A percentile compares a stretch with the other conserved stretches of the same genome.
phyloP scores from a whole-genome alignment of 2,888 invertebrate genomes.

The Pycnomerus fuliginosus region DNA sequence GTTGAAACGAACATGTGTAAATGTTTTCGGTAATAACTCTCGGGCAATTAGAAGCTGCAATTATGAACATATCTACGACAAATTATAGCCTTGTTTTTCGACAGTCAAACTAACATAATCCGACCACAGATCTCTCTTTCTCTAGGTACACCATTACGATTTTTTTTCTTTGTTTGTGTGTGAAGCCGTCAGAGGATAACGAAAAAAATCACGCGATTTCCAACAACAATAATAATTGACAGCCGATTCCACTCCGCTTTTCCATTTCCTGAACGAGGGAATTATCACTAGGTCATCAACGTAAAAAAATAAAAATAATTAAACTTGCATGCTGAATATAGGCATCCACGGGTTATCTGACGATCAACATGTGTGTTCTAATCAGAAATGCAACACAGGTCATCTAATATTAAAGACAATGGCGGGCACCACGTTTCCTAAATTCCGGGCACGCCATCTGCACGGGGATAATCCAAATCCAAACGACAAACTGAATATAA shows the following conservation, averaged over 20 bases:
- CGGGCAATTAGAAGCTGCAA: slow-evolving; percentile 20
- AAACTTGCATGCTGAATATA: slow-evolving; percentile 32
- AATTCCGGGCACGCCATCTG: slow-evolving; percentile 15
- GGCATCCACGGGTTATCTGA: slow-evolving; percentile 35
- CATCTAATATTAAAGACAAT: slow-evolving; percentile 40
- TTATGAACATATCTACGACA: slow-evolving; percentile 19
- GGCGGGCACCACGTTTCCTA: slow-evolving; percentile 7
- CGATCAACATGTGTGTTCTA: slow-evolving; percentile 46
- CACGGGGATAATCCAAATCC: too few species aligned
- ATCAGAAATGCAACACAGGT: slow-evolving; percentile 42
- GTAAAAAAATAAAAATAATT: slow-evolving; percentile 23
- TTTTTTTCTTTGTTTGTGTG: too few species aligned
- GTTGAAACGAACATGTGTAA: slow-evolving; percentile 22
- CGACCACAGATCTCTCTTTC: too few species aligned
- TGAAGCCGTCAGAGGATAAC: too few species aligned
- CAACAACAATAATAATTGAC: too few species aligned
- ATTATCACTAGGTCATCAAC: slow-evolving; percentile 21
- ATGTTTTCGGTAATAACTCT: slow-evolving; percentile 21
- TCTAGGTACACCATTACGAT: too few species aligned
- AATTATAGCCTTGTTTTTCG: slow-evolving; percentile 22
- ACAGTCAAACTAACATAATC: slow-evolving; percentile 8
- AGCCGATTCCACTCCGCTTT: slow-evolving; percentile 6
- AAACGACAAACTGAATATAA: too few species aligned
- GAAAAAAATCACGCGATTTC: too few species aligned
- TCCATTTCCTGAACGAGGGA: slow-evolving; percentile 14